phyloP scores from a whole-genome alignment of 2,113 vertebrate genomes.

The Paradisaea rubra region DNA sequence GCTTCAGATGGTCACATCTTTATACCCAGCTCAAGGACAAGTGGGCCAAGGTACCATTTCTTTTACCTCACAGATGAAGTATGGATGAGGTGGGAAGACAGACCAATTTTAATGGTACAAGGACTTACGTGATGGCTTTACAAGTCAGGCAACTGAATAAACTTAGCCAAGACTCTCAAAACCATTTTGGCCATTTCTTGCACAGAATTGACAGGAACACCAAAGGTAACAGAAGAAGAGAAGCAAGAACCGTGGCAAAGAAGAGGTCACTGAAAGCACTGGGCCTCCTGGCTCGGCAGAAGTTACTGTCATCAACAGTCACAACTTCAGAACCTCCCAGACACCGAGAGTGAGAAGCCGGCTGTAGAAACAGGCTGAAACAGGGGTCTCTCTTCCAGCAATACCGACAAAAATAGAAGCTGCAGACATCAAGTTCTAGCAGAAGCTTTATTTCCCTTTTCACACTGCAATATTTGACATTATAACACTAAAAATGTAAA shows the following conservation, averaged over 20 bases:
- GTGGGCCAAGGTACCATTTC: neutral
- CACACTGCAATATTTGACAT: neutral
- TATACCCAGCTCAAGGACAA: neutral
- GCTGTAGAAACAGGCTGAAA: neutral
- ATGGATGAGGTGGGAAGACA: neutral
- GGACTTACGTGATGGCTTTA: neutral
- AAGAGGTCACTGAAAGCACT: neutral
- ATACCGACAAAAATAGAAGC: neutral
- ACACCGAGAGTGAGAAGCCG: neutral
- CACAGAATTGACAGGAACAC: fast-evolving
- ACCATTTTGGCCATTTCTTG: neutral
- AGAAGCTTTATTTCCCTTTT: neutral
- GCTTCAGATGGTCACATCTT: neutral
- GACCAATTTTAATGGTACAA: neutral
- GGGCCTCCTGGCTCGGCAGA: neutral
- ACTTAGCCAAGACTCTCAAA: neutral
- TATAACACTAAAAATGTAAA: neutral
- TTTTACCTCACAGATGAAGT: neutral
- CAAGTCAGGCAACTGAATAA: neutral
- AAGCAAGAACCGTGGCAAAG: neutral
- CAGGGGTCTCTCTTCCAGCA: neutral
- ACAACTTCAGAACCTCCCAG: neutral
- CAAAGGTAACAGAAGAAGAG: neutral
- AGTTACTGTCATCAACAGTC: neutral
- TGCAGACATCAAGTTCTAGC: neutral